Base-by-base conservation (phyloP, 2,888 invertebrate genomes). In the Cremastinae sp. region DNA sequence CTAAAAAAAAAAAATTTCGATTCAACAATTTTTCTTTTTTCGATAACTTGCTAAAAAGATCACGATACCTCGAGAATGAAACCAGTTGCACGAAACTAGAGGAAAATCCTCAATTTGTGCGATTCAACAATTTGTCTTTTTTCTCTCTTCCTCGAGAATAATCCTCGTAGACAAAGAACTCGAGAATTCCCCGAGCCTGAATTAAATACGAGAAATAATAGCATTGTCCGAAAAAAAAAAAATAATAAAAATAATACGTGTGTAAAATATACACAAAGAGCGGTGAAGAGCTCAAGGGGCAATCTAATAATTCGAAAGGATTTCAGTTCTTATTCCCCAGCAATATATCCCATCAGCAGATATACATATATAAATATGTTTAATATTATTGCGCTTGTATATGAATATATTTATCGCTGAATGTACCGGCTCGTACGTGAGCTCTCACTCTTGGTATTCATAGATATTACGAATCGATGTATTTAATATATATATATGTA, bases 231-330 rank as follows among this genome's bases (percentile, higher is more conserved):
- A n/a, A 18, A 47, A 47, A 64, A 4, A 37, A 37, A 58, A 55
- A 22, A 39, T 51, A 51, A 51, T 39, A 51, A 64, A 51, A 49
- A 64, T 51, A 28, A 51, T 43, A 65, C 5, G 35, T 7, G 35
- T 14, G 16, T 9, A 20, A 37, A 37, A 51, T 20, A 43, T 14
- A 41, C 49, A 68, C 28, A 59, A 62, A 61, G 53, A 22, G 41
- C 45, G 64, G 18, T 16, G 49, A 62, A n/a, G 58, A 58, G 62
- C 72, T 58, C 62, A 18, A 58, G 66, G 69, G 37, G 65, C 69
- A 66, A 74, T 71, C 66, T 71, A 72, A 72, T 76, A 68, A 76
- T 72, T 69, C 64, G 73, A 76, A 76, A 69, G 68, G 69, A 76
- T 69, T 76, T 76, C 53, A 73, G 64, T 69, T 73, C 64, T 69